Base-by-base conservation (phyloP, 2,113 vertebrate genomes). In the Oncorhynchus mykiss region DNA sequence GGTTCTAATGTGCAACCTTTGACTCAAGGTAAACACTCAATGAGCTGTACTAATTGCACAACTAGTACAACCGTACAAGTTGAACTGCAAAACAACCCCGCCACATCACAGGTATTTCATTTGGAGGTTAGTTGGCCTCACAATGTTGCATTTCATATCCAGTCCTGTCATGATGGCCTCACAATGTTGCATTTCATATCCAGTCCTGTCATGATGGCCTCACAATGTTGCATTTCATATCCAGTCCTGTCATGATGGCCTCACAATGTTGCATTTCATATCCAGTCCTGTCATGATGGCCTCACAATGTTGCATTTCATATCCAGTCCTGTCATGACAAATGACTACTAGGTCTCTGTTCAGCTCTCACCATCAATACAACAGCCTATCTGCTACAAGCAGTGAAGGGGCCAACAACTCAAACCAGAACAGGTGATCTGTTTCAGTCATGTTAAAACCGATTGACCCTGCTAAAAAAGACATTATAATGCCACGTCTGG, bases 291-390 rank as follows among this genome's bases (percentile, higher is more conserved):
- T 24, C 22, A 24, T 24, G 22, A 24, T 24, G 22, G 22, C 22
- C 22, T 24, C 22, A 24, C 22, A 59, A 1, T 20, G 6, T 59
- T 64, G 60, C 60, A 3, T 64, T 22, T 24, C 9, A 64, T 3
- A n/a, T 64, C n/a, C 9, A 64, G 20, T 59, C 60, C 60, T 75
- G 79, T 12, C 79, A 57, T 20, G 59, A 25, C 68, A 76, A 69
- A 12, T 0, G 8, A 34, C 76, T 83, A 79, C 78, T 67, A 80
- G 34, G 76, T 62, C 78, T 71, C 67, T 39, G 7, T 31, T 20
- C 22, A 4, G 25, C 12, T 8, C 6, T 64, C 22, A n/a, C 13
- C 25, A 16, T 66, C 25, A 66, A 22, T 24, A 16, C 64, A 60
- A 51, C 12, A 14, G 49, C 49, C 51, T 54, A 4, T 54, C 51